A percentile compares a stretch with the other conserved stretches of the same genome.
phyloP scores from a whole-genome alignment of 2,888 invertebrate species.

The Rotaria sp. region DNA sequence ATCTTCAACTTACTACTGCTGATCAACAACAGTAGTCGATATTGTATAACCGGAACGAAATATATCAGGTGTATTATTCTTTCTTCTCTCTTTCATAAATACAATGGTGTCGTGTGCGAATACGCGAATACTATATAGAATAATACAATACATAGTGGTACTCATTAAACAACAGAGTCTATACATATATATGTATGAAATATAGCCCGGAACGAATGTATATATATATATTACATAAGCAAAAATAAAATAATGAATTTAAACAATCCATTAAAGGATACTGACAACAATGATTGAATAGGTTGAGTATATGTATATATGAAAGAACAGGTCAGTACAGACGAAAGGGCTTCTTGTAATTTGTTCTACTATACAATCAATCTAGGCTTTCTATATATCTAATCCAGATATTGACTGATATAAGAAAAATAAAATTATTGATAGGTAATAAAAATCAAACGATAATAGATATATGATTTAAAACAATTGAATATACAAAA shows the following conservation, averaged over 20 bases:
- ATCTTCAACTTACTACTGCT: neutral
- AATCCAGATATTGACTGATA: neutral
- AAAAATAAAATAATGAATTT: slow-evolving; percentile 16
- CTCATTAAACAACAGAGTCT: neutral
- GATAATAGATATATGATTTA: too few relatives aligned
- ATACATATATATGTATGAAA: neutral
- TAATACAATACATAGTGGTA: neutral
- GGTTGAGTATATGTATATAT: neutral
- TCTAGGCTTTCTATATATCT: neutral
- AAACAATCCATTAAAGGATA: neutral
- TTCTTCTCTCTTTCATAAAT: neutral
- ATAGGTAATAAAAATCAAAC: too few relatives aligned
- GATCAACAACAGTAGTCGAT: neutral
- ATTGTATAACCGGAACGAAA: slow-evolving; percentile 6
- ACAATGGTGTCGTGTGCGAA: neutral
- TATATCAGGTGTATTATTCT: neutral
- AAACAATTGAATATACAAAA: too few relatives aligned
- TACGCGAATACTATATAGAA: neutral
- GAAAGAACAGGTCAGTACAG: neutral
- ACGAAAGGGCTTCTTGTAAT: slow-evolving; percentile 8
- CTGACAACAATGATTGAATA: neutral
- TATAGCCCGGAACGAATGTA: neutral
- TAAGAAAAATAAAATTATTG: neutral
- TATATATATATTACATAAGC: neutral
- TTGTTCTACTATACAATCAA: neutral